Evolutionary conservation across 2,797 vertebrate species (phyloP).

Genomic region (Sebastes baramenuke): DNA sequence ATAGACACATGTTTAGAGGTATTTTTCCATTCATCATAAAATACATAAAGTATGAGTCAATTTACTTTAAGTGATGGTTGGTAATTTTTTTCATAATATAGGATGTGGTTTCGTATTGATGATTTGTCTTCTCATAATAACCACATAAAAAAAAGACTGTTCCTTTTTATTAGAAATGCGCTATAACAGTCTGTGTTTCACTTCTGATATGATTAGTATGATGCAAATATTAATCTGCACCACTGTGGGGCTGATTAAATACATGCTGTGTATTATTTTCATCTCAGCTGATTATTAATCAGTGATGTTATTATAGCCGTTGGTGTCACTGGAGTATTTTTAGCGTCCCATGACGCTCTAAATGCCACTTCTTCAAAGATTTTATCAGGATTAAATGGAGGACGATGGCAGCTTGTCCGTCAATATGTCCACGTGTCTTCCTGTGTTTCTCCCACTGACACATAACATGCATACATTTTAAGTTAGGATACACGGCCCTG

Average conservation of each 20-base stretch:
- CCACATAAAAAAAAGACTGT: neutral
- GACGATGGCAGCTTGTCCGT: neutral
- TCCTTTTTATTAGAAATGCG: neutral
- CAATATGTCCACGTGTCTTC: neutral
- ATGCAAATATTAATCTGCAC: neutral
- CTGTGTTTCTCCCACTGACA: neutral
- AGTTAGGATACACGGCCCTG: neutral
- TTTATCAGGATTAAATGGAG: neutral
- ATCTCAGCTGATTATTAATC: neutral
- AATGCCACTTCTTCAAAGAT: neutral
- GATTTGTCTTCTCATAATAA: neutral
- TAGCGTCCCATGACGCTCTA: neutral
- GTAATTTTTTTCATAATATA: neutral
- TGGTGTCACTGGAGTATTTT: neutral
- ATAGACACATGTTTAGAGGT: neutral
- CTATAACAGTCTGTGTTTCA: neutral
- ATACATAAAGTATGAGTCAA: neutral
- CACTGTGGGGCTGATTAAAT: neutral
- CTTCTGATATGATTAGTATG: neutral
- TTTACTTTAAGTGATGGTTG: neutral
- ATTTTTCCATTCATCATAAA: neutral
- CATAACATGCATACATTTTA: neutral
- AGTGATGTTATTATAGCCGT: neutral
- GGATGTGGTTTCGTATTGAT: neutral
- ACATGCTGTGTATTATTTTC: neutral